Percentiles rank a stretch among this genome's conserved stretches.
phyloP scores from a whole-genome alignment of 2,113 vertebrate genomes.

The Vicugna pacos region DNA sequence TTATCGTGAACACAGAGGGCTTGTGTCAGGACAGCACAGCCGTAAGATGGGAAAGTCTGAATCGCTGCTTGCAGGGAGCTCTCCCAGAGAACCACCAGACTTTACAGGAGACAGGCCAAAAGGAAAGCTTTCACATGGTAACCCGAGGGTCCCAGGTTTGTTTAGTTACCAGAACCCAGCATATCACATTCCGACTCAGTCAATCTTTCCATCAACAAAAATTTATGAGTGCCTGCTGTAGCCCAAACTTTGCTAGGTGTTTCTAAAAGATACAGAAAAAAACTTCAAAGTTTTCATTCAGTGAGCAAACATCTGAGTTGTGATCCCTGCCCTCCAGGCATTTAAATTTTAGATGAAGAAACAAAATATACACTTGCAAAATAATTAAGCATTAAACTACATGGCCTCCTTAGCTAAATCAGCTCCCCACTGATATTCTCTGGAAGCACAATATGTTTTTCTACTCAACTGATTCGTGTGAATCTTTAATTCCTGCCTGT shows the following conservation, averaged over 20 bases:
- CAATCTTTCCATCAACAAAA: background rate
- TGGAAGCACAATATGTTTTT: background rate
- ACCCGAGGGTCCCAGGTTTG: background rate
- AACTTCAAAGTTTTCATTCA: background rate
- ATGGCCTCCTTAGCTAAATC: background rate
- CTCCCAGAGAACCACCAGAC: background rate
- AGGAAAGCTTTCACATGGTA: background rate
- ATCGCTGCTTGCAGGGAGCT: background rate
- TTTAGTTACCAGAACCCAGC: background rate
- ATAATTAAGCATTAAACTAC: background rate
- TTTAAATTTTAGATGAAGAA: background rate
- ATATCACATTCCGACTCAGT: background rate
- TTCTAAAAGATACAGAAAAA: background rate
- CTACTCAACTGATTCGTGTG: background rate
- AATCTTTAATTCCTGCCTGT: background rate
- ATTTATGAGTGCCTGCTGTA: background rate
- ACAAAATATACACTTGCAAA: background rate
- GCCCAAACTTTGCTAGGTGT: background rate
- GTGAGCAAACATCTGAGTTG: background rate
- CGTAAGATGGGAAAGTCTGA: background rate
- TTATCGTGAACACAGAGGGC: background rate
- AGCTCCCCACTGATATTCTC: background rate
- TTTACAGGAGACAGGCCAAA: background rate
- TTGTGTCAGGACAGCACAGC: background rate
- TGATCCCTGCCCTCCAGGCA: background rate